Evolutionary conservation across 2,888 invertebrate genomes (phyloP), one percentile per base, ranked within the genome.

Genomic region (Brachyopa scutellaris): DNA sequence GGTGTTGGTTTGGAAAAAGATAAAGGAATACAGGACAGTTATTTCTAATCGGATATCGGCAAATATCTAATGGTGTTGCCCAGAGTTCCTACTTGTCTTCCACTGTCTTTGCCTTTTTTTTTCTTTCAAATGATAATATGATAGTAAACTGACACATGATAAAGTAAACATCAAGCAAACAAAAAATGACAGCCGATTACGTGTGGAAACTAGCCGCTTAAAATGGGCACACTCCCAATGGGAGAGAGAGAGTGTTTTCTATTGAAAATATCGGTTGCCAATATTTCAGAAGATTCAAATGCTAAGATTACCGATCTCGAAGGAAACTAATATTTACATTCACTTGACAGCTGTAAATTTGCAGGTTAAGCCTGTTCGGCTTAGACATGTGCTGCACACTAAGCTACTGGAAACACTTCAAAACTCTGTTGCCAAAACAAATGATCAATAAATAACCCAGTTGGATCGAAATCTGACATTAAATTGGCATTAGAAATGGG

Each of bases 401-500:
- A 26, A 49, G 29, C 4, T 26, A 13, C 13, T 76, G 74, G 69
- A 62, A 17, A 1, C 7, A 31, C 31, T 23, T 23, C 51, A 51
- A 33, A 9, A 13, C 1, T 7, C 3, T 3, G 15, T 38, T 70
- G 78, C 51, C 72, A 78, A 78, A 45, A 40, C 29, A 45, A 61
- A 70, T 62, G 17, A n/a, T 64, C 70, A 40, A 51, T 72, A 78
- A 78, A 78, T 78, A 78, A 72, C 72, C 78, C 36, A 78, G 64
- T 78, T 78, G 78, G 72, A 78, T 72, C 57, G 29, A 19, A 45
- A 72, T 72, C 57, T 49, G 78, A 72, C 78, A 42, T 40, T 19
- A 17, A 8, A 0, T 49, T 69, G 69, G 69, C 57, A 17, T 17
- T n/a, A 0, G 8, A 4, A 36, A 15, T 15, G 33, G 67, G 67